Base-by-base conservation (phyloP, 1,140 invertebrate species). In the Sarcophaga peregrina region DNA sequence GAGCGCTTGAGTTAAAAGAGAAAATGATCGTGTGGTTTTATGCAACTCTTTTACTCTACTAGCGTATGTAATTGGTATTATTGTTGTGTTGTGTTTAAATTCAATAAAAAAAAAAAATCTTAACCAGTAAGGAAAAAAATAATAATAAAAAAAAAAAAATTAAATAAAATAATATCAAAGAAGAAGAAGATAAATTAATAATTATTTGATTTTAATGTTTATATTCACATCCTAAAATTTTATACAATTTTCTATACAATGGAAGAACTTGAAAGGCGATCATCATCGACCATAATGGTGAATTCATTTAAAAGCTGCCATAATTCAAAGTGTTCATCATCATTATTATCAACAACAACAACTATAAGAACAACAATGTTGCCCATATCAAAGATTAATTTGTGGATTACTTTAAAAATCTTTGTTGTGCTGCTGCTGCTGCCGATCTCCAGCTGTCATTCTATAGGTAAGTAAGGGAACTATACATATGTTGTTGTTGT, bases 371-470 rank as follows among this genome's bases (percentile, higher is more conserved):
- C 25, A 68, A 68, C 17, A 68, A 68, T 68, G 62, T 20, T 68
- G n/a, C n/a, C 62, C 6, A 47, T 47, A n/a, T 48, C 74, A 76
- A 76, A 76, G 74, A 76, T 76, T 76, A 9, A 47, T 48, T 48
- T 76, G 74, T 76, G 74, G 74, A 76, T 76, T 76, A 76, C 45
- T 48, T 76, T 76, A 76, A 48, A 45, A 76, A 76, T 76, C 74
- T 76, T 76, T 76, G 74, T 76, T 76, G 74, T 15, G 46, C 17
- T 76, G 62, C 46, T 76, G 47, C 46, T 76, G 47, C 47, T 48
- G 48, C 46, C 8, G 6, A n/a, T 76, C 47, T n/a, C n/a, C 46
- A 76, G 74, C n/a, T 76, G 74, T 76, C 46, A 76, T 76, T 76
- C 74, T 48, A 48, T 47, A 76, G 74, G 74, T 76, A 76, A 76